Conservation (phyloP, 2,113 vertebrate genomes). For the Lucifuga dentata region DNA sequence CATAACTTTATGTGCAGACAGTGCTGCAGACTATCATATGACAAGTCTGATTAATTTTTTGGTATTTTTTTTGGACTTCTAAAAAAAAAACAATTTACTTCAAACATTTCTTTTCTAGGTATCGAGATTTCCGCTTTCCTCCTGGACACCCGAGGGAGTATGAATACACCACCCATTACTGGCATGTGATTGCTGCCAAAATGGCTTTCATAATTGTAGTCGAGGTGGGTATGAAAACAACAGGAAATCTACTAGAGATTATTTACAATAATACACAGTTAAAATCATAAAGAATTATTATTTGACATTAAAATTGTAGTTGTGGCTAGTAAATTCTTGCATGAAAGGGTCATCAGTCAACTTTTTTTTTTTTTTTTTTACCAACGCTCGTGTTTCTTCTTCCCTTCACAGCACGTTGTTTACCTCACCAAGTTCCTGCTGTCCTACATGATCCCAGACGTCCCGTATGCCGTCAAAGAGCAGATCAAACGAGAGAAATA, state of each 20-base stretch:
- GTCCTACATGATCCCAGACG: slow-evolving; percentile 90
- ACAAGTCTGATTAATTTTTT: too few species aligned
- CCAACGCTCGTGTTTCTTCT: slow-evolving; percentile 10
- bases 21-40: too few species aligned
- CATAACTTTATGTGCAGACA: too few species aligned
- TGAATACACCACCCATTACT: slow-evolving; percentile 90
- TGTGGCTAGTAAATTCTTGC: too few species aligned
- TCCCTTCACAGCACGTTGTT: slow-evolving; percentile 87
- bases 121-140: slow-evolving; percentile 92
- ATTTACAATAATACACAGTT: too few species aligned
- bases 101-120: slow-evolving; percentile 75
- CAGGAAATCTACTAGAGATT: background rate
- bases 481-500: slow-evolving; percentile 94
- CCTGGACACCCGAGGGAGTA: slow-evolving; percentile 89
- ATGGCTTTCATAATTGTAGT: slow-evolving; percentile 94
- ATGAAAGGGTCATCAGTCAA: too few species aligned
- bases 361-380: too few species aligned
- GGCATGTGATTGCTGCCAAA: slow-evolving; percentile 94
- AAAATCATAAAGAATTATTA: too few species aligned
- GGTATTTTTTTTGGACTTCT: too few species aligned
- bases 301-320: too few species aligned
- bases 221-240: slow-evolving; percentile 83
- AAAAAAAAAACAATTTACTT: background rate
- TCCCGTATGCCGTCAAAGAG: slow-evolving; percentile 87
- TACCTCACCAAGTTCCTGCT: slow-evolving; percentile 93